Evolutionary conservation across 2,888 invertebrate genomes (phyloP), one percentile per base, ranked within the genome.

Genomic region (Drosophila rubida): DNA sequence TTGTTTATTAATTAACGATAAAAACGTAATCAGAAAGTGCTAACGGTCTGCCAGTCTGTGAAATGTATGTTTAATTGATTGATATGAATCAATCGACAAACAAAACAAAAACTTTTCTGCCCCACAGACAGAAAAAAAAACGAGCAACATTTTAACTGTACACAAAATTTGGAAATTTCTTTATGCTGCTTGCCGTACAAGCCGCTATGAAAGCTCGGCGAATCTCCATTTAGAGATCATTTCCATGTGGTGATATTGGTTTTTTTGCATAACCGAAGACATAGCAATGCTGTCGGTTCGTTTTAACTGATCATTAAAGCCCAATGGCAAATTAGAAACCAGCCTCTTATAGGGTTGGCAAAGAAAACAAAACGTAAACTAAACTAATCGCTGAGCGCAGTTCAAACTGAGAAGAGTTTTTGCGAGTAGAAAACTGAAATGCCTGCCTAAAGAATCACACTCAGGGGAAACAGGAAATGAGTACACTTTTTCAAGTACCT

Each of bases 401-500:
- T 42, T 62, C 16, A 50, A 51, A 41, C 58, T 48, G 35, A 35
- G 64, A 23, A 55, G 13, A 39, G 57, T 46, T 25, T 48, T 25
- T 48, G 46, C 5, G 14, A 44, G 14, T 13, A 42, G 50, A 59
- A 48, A 58, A 19, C 39, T 14, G 11, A 37, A 42, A 37, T 57
- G 8, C 25, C 35, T 19, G 19, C 13, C 42, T 32, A 35, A 69
- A 51, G 58, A 39, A 22, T 46, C 30, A 13, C 48, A 42, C 25
- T 30, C 42, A 11, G 60, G 19, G 19, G 50, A 83, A 80, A 80
- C 80, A 80, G 80, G 85, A 81, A 81, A 81, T 81, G 69, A 79
- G 76, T 69, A 73, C 78, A 63, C 69, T 73, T 80, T 82, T 78
- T 78, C 60, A 72, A 80, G 80, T 78, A 83, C 72, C 68, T 69